Evolutionary conservation across 2,113 vertebrate genomes (phyloP).

Genomic region (Pandion haliaetus): DNA sequence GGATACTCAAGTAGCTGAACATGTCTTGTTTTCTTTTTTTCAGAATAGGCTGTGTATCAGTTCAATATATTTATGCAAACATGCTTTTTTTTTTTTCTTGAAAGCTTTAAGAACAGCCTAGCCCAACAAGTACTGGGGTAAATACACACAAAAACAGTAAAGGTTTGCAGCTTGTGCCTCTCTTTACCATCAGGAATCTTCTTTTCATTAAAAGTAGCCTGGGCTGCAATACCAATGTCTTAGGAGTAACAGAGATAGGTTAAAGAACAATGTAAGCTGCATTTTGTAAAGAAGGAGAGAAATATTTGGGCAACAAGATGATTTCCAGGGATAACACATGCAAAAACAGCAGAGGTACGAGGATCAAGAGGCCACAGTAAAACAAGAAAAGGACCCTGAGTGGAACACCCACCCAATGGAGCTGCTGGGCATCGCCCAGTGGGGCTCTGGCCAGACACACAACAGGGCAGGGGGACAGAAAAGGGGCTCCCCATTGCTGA

Average conservation of each 20-base stretch:
- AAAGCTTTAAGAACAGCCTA: not conserved
- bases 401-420: not conserved
- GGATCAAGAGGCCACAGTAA: not conserved
- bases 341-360: not conserved
- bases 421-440: fast-evolving
- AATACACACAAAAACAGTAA: not conserved
- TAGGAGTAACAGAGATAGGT: not conserved
- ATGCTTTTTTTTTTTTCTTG: not conserved
- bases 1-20: not conserved
- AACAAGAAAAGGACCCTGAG: not conserved
- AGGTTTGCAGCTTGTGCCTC: not conserved
- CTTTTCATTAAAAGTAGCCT: not conserved
- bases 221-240: not conserved
- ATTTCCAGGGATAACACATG: not conserved
- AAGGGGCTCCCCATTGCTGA: fast-evolving
- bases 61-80: not conserved
- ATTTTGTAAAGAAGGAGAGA: not conserved
- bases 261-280: not conserved
- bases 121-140: not conserved
- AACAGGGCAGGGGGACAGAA: not conserved
- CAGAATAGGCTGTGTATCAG: not conserved
- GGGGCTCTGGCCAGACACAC: not conserved
- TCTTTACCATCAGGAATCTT: not conserved
- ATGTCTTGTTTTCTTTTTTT: not conserved
- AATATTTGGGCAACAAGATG: not conserved